phyloP scores from a whole-genome alignment of 2,888 invertebrate species.

The Leptopterna dolabrata region DNA sequence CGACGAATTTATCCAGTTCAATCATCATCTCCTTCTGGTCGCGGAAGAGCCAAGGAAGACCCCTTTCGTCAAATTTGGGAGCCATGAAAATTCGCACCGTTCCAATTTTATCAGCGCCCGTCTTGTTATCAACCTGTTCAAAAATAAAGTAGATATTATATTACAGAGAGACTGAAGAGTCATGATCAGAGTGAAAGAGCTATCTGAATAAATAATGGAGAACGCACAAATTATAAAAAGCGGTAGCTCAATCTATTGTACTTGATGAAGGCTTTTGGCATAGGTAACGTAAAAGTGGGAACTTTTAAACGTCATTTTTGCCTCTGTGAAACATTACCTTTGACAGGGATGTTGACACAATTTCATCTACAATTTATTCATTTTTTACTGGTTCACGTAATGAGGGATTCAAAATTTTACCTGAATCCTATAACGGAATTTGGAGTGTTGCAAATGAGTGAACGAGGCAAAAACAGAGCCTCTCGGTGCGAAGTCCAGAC shows the following conservation, averaged over 20 bases:
- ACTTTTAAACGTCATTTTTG: too few relatives aligned
- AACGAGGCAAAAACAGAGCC: constrained; percentile 79
- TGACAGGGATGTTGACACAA: too few relatives aligned
- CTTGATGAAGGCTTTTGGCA: too few relatives aligned
- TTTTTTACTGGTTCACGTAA: too few relatives aligned
- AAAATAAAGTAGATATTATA: not conserved
- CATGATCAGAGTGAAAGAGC: too few relatives aligned
- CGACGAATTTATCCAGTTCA: constrained; percentile 79
- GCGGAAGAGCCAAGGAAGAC: constrained; percentile 73
- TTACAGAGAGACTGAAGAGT: too few relatives aligned
- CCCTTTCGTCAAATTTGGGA: constrained; percentile 76
- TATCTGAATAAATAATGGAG: too few relatives aligned
- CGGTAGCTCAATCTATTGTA: too few relatives aligned
- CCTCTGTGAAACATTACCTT: too few relatives aligned
- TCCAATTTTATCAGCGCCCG: constrained; percentile 67
- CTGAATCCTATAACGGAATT: constrained; percentile 73
- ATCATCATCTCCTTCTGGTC: constrained; percentile 77
- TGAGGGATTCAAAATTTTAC: constrained; percentile 65
- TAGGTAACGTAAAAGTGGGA: too few relatives aligned
- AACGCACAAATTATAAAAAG: too few relatives aligned
- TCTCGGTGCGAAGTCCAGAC: constrained; percentile 84
- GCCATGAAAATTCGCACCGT: constrained; percentile 79
- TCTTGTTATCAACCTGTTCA: constrained; percentile 63
- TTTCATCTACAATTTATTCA: too few relatives aligned
- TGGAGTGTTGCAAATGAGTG: constrained; percentile 82